Percentiles rank a stretch among this genome's conserved stretches.
Evolutionary conservation across 2,797 vertebrate genomes (phyloP).

Genomic region (Ispidina picta): DNA sequence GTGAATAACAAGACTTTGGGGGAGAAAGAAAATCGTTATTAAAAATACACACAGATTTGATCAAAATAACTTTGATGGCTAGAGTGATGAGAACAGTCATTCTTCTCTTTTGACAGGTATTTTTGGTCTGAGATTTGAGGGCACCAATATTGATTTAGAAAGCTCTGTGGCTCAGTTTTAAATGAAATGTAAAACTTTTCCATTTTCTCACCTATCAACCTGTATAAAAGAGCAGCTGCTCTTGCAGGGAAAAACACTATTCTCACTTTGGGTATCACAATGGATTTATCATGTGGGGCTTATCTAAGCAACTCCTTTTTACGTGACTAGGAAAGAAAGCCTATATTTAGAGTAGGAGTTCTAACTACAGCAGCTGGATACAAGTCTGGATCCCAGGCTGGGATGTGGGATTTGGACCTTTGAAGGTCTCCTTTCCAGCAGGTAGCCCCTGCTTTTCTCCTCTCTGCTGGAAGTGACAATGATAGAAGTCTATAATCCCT

Average conservation of each 20-base stretch:
- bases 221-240: not conserved
- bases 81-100: constrained; percentile 26
- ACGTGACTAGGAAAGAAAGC: not conserved
- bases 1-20: constrained; percentile 42
- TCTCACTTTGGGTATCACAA: not conserved
- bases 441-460: not conserved
- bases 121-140: constrained; percentile 59
- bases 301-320: not conserved
- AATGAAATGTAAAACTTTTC: constrained; percentile 44
- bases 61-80: constrained; percentile 68
- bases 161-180: constrained; percentile 15
- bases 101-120: constrained; percentile 33
- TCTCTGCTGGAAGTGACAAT: not conserved
- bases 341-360: not conserved
- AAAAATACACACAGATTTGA: constrained; percentile 53
- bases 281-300: not conserved
- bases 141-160: constrained; percentile 54
- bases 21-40: constrained; percentile 48
- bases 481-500: not conserved
- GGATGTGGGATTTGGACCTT: not conserved
- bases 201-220: constrained; percentile 14
- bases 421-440: not conserved
- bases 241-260: not conserved
- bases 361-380: not conserved
- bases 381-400: not conserved